Evolutionary conservation across 2,888 invertebrate species (phyloP).

Genomic region (Argyresthia goedartella): DNA sequence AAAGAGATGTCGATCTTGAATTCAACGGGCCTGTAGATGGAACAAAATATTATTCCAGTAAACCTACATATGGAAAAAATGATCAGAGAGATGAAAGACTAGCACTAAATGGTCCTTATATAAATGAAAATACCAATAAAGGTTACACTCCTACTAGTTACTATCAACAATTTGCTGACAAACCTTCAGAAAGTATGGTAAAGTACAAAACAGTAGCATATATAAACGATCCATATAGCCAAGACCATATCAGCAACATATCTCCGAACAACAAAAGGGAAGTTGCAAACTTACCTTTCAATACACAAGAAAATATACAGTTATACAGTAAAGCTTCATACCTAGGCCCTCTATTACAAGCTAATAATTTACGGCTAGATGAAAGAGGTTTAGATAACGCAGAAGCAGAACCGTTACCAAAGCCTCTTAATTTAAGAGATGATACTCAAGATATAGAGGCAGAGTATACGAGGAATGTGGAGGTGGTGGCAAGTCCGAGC

Average conservation of each 20-base stretch:
- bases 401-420: conserved; percentile 37
- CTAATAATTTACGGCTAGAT: not conserved
- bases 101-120: conserved; percentile 13
- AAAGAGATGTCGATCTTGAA: not conserved
- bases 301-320: conserved; percentile 20
- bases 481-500: conserved; percentile 27
- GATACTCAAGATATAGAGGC: conserved; percentile 28
- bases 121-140: conserved; percentile 6
- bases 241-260: not conserved
- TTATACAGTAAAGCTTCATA: not conserved
- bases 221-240: not conserved
- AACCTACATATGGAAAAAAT: conserved; percentile 8
- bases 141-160: not conserved
- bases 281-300: conserved; percentile 10
- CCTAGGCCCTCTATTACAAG: not conserved
- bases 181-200: not conserved
- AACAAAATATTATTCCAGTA: not conserved
- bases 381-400: conserved; percentile 2
- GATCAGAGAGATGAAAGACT: conserved; percentile 12
- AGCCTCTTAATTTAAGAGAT: conserved; percentile 40
- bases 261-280: not conserved
- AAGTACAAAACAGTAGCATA: not conserved
- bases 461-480: conserved; percentile 42
- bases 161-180: not conserved
- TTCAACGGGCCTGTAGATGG: not conserved